These are phyloP conservation scores for Elgaria multicarinata DNA, from an alignment of 2,113 vertebrate genomes.

Conservation along the genomic window DNA sequence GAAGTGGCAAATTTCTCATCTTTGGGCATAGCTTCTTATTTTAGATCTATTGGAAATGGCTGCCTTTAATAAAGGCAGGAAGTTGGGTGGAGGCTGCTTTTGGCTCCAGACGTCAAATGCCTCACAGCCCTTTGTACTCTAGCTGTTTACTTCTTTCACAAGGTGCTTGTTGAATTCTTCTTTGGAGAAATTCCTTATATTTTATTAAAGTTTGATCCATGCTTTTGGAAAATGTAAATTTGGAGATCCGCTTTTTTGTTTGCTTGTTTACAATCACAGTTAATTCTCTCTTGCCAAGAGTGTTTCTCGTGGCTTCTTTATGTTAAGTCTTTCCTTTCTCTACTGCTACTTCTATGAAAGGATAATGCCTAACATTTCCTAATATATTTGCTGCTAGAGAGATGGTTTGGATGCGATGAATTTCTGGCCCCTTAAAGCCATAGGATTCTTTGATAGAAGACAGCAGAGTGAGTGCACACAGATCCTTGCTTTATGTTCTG, in stretches of 20 bases:
- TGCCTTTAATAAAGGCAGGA: background rate
- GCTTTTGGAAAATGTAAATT: background rate
- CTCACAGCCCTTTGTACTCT: background rate
- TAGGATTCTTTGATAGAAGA: background rate
- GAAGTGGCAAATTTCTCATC: background rate
- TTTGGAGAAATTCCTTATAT: no score
- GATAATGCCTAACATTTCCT: background rate
- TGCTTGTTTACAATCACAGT: background rate
- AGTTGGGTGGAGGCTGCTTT: background rate
- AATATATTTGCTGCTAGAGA: background rate
- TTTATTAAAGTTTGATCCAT: no score
- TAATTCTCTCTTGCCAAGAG: background rate
- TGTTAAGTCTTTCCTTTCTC: background rate
- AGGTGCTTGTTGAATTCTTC: background rate
- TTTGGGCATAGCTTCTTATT: background rate
- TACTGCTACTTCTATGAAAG: background rate
- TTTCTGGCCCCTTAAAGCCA: background rate
- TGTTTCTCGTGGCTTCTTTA: background rate
- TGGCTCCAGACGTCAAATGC: background rate
- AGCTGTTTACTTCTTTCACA: background rate
- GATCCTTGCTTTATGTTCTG: background rate
- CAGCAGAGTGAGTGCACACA: background rate
- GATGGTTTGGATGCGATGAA: background rate
- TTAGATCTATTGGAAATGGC: background rate
- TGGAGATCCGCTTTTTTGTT: background rate